Evolutionary conservation across 2,888 invertebrate genomes (phyloP), one percentile per base, ranked within the genome.

Genomic region (Megamerina dolium): DNA sequence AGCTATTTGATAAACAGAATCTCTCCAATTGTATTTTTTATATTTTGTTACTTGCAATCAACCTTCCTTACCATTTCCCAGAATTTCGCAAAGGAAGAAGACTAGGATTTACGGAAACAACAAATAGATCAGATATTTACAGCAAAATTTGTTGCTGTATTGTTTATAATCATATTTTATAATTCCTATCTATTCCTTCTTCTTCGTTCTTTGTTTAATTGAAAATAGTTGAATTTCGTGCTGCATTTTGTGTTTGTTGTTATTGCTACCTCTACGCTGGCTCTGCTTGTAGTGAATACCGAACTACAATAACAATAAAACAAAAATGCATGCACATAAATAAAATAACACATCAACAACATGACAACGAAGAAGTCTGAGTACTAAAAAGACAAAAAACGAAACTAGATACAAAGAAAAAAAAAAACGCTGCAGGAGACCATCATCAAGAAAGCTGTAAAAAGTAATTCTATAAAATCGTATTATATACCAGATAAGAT

Each of bases 211-310:
- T 48, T 49, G 50, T 52, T 54, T 54, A 54, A 50, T 52, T 51
- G 46, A 50, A 54, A 54, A 54, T 54, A 50, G 49, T 54, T 54
- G 50, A 51, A 48, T 50, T 43, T 45, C 42, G 31, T 31, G 13
- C 14, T 31, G 13, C 13, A 13, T 31, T 13, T 13, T 27, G 17
- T 13, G 9, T 5, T 31, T 10, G 31, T 16, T 16, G 2, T 13
- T 6, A 16, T 31, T 13, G 31, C 31, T 27, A 37, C 27, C 12
- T n/a, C 10, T 16, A 37, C n/a, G 27, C 13, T 9, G 16, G 14
- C 31, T n/a, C 27, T n/a, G 10, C 12, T n/a, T n/a, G 3, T 9
- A 12, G 17, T 6, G 17, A 26, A 16, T 14, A 12, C 13, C 17
- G 14, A 27, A 27, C 26, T n/a, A 37, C 17, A 27, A 37, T 27